Percentiles rank a stretch among this genome's conserved stretches.
These are phyloP conservation scores for Notamacropus eugenii DNA, from an alignment of 2,797 vertebrate species.

Conservation along the genomic window DNA sequence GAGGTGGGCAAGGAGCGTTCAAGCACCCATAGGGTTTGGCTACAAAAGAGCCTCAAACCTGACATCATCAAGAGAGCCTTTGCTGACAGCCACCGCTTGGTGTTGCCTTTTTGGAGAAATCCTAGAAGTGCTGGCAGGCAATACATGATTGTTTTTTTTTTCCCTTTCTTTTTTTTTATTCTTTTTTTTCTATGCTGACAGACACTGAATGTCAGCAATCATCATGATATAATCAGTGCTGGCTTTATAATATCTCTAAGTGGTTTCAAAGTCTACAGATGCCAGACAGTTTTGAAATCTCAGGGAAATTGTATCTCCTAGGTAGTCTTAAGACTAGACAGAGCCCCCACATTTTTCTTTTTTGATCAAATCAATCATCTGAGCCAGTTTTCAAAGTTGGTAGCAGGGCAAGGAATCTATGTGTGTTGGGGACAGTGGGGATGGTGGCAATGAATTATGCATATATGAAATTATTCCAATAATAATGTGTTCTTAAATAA, in stretches of 20 bases:
- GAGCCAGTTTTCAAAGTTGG: neutral
- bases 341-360: neutral
- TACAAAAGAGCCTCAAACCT: constrained; percentile 56
- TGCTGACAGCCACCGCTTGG: constrained; percentile 57
- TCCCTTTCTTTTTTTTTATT: neutral
- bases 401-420: neutral
- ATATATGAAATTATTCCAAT: neutral
- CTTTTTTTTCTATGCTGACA: constrained; percentile 71
- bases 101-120: constrained; percentile 70
- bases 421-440: neutral
- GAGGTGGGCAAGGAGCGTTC: neutral
- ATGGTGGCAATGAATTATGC: fast-evolving
- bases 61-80: constrained; percentile 54
- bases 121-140: constrained; percentile 65
- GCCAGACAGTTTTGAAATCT: constrained; percentile 79
- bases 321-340: constrained; percentile 68
- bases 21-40: constrained; percentile 43
- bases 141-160: constrained; percentile 18
- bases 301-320: constrained; percentile 64
- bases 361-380: neutral
- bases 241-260: constrained; percentile 78
- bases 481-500: no score
- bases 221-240: constrained; percentile 80
- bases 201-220: constrained; percentile 82
- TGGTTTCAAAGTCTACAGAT: constrained; percentile 78